A percentile compares a stretch with the other conserved stretches of the same genome.
These are phyloP conservation scores for Parazoanthus darwini DNA, from an alignment of 92 coral and sea anemone genomes.

Conservation along the genomic window DNA sequence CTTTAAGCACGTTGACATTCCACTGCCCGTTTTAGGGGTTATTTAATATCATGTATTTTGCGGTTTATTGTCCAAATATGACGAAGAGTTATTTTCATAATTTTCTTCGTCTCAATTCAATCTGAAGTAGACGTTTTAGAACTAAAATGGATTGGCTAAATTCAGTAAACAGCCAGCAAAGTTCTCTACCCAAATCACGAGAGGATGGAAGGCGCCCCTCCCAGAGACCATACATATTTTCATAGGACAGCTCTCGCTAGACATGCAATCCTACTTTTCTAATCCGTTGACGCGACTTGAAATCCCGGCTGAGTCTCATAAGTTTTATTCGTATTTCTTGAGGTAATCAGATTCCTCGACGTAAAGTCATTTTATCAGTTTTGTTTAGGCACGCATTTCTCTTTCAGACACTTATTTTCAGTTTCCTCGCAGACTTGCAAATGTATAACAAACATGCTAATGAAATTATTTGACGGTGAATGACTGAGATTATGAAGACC, in stretches of 20 bases:
- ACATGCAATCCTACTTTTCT: background rate
- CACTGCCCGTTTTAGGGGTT: slow-evolving; percentile 6
- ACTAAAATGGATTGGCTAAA: background rate
- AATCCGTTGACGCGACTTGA: slow-evolving; percentile 29
- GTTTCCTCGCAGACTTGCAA: background rate
- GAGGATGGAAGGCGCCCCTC: background rate
- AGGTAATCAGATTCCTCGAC: slow-evolving; percentile 28
- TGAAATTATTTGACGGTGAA: background rate
- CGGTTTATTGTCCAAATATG: slow-evolving; percentile 7
- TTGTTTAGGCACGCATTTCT: slow-evolving; percentile 8
- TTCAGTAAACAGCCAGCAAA: background rate
- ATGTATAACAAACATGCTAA: background rate
- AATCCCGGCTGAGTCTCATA: slow-evolving; percentile 36
- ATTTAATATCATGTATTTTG: background rate
- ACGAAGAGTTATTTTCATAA: background rate
- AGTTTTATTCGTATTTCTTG: slow-evolving; percentile 21
- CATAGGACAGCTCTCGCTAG: slow-evolving; percentile 1
- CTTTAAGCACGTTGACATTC: background rate
- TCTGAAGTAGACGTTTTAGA: background rate
- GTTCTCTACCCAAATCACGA: background rate
- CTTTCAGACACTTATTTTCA: background rate
- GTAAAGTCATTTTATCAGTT: background rate
- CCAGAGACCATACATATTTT: background rate
- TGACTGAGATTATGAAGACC: background rate
- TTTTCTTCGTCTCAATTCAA: background rate